These are phyloP conservation scores for Esox masquinongy DNA, from an alignment of 2,797 vertebrate genomes.

Conservation along the genomic window DNA sequence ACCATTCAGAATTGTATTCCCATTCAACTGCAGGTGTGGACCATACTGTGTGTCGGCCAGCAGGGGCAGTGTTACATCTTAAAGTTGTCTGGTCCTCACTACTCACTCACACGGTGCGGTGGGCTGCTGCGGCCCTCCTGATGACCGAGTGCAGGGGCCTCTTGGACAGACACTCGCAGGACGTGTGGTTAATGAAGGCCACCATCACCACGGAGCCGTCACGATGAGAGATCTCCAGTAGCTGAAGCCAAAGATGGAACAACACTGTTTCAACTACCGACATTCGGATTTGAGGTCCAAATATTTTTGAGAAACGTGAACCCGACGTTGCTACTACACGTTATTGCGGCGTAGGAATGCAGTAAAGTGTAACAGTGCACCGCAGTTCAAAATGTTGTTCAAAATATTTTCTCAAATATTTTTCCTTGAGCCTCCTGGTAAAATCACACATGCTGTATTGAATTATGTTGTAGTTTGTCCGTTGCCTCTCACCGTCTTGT, in stretches of 20 bases:
- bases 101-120: constrained; percentile 62
- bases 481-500: constrained; percentile 68
- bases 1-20: too few relatives aligned
- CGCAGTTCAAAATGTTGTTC: neutral
- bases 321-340: neutral
- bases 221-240: constrained; percentile 67
- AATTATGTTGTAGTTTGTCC: neutral
- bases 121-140: constrained; percentile 61
- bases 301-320: neutral
- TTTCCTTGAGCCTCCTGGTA: too few relatives aligned
- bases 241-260: constrained; percentile 39
- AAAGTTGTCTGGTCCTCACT: neutral
- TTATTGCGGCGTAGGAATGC: neutral
- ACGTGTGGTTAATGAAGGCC: constrained; percentile 74
- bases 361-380: neutral
- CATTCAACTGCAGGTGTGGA: neutral
- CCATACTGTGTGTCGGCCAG: neutral
- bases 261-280: neutral
- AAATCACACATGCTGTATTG: neutral
- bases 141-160: constrained; percentile 73
- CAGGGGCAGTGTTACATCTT: neutral
- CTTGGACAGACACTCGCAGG: constrained; percentile 68
- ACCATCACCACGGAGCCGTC: constrained; percentile 62
- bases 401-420: too few relatives aligned
- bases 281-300: neutral